phyloP scores from a whole-genome alignment of 2,888 invertebrate species.

The Brachyopa scutellaris region DNA sequence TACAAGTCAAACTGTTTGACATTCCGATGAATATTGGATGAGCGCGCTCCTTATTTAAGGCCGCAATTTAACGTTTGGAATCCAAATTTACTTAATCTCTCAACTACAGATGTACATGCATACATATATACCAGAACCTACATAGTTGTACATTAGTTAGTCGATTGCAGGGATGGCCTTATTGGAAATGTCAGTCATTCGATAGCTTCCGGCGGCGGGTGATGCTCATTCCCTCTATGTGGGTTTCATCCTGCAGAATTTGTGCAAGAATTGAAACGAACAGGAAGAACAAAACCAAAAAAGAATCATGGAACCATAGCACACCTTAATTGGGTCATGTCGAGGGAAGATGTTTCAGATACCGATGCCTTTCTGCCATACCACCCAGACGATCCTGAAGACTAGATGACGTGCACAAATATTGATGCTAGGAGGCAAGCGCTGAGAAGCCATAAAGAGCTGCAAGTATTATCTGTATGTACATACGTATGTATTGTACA shows the following conservation, averaged over 20 bases:
- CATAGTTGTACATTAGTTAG: not conserved
- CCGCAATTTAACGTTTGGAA: conserved; percentile 37
- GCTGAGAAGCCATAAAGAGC: conserved; percentile 34
- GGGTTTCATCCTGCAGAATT: conserved; percentile 33
- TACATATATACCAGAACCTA: not conserved
- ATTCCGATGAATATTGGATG: conserved; percentile 46
- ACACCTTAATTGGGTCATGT: conserved; percentile 64
- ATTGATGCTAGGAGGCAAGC: conserved; percentile 49
- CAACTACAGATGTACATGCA: too few relatives aligned
- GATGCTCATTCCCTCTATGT: conserved; percentile 30
- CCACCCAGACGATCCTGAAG: conserved; percentile 5
- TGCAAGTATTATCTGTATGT: conserved; percentile 32
- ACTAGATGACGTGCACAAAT: conserved; percentile 64
- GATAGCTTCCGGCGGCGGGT: conserved; percentile 35
- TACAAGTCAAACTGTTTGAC: conserved; percentile 18
- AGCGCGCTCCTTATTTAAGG: conserved; percentile 23
- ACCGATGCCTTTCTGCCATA: too few relatives aligned
- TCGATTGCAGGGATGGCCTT: conserved; percentile 25
- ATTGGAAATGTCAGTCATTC: conserved; percentile 57
- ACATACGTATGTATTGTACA: conserved; percentile 27
- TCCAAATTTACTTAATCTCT: conserved; percentile 52
- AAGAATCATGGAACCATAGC: conserved; percentile 19
- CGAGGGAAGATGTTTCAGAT: conserved; percentile 50
- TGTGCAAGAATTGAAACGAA: conserved; percentile 30
- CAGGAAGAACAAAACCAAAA: conserved; percentile 11